Evolutionary conservation across 2,797 vertebrate genomes (phyloP), one percentile per base, ranked within the genome.

Genomic region (Mareca strepera): DNA sequence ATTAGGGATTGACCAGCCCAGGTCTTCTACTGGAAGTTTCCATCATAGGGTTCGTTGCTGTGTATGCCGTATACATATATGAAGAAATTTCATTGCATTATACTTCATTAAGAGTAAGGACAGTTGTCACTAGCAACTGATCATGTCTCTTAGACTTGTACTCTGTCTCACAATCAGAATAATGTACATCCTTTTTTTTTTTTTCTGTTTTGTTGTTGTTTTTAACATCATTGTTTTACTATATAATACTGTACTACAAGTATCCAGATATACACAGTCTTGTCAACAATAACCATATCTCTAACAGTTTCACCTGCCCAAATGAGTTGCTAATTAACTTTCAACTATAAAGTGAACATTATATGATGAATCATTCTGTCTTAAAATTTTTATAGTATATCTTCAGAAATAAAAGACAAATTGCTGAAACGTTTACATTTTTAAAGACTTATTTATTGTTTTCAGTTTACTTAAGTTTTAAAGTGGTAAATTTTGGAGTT

Each of bases 1-100:
- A 64, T 11, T 22, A 52, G 39, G 8, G 2, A 9, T 15, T 9
- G 25, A 41, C 16, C 26, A n/a, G 12, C 4, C 84, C 52, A 25
- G 17, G 5, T 20, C 4, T 72, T 3, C 29, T n/a, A 4, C 7
- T 1, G 2, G 26, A 64, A 52, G 17, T 11, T 58, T 22, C 14
- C 12, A 13, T 46, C 33, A 25, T 18, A 66, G 37, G 17, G 68
- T 28, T 53, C 26, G 26, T 17, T 56, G 13, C 41, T 29, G 7
- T 10, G 15, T 29, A 33, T 82, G 44, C 22, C 29, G 23, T 0
- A 0, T 39, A 16, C 22, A 17, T 13, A 35, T 35, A 0, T n/a
- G 50, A 33, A 72, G n/a, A 23, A 14, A 79, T 46, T 86, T 66
- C 16, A 12, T 29, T 35, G 23, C 14, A 26, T 20, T 62, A 28